Evolutionary conservation across 2,888 invertebrate species (phyloP).

Genomic region (Desoria tigrina): DNA sequence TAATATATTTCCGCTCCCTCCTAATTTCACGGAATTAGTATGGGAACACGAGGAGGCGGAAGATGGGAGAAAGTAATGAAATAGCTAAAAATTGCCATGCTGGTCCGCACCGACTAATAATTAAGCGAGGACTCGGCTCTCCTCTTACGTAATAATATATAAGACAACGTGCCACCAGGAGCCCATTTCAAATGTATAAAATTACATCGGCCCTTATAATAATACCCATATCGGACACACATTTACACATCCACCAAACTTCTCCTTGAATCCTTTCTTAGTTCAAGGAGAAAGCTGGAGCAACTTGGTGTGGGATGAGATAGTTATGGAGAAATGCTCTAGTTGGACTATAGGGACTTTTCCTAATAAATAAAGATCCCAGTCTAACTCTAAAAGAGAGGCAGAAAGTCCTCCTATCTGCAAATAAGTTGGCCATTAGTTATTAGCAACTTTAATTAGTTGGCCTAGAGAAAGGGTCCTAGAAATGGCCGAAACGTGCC

Average conservation of each 20-base stretch:
- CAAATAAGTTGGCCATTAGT: constrained; percentile 37
- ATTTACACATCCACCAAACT: neutral
- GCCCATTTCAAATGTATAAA: too few species aligned
- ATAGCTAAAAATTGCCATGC: constrained; percentile 23
- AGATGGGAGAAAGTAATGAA: constrained; percentile 20
- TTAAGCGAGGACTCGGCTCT: constrained; percentile 15
- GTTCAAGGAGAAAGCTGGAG: neutral
- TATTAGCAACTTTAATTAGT: constrained; percentile 43
- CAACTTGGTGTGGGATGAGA: neutral
- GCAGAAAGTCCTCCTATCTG: constrained; percentile 14
- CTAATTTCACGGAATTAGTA: constrained; percentile 25
- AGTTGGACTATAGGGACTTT: neutral
- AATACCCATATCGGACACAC: too few species aligned
- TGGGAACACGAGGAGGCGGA: constrained; percentile 6
- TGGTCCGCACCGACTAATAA: constrained; percentile 18
- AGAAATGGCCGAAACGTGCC: constrained; percentile 15
- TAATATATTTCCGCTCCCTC: constrained; percentile 8
- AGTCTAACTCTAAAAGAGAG: neutral
- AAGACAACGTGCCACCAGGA: too few species aligned
- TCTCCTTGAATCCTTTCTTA: neutral
- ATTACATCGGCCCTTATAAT: too few species aligned
- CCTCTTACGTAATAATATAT: too few species aligned
- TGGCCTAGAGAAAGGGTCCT: neutral
- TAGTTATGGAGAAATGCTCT: too few species aligned
- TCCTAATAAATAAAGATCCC: constrained; percentile 23